Base-by-base conservation (phyloP, 2,113 vertebrate genomes). In the Sardina pilchardus region DNA sequence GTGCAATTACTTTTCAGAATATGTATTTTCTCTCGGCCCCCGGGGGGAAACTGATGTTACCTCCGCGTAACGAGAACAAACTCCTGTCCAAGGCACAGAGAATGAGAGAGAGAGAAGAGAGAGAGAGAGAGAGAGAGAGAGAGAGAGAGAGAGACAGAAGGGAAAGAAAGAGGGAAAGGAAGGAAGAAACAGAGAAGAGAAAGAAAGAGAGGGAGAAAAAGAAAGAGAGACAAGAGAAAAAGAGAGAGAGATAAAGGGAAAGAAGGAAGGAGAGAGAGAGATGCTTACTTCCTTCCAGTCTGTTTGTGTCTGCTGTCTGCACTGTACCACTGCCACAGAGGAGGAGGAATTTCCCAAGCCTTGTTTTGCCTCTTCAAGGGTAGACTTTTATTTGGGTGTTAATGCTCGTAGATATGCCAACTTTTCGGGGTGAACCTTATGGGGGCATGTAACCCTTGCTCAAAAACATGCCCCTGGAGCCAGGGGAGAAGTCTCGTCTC, bases 1-100 rank as follows among this genome's bases (percentile, higher is more conserved):
- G 30, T 30, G 63, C 63, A 71, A 71, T 71, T 71, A 71, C 63
- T 71, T 71, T 71, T 71, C 63, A 30, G 63, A 71, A 71, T 71
- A 71, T 71, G 63, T 71, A 71, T 71, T 71, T 71, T 71, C 63
- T 34, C 63, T 71, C 26, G 10, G 63, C 50, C 50, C 50, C 50
- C 50, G 63, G 63, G 8, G 63, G 63, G n/a, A 17, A 17, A 53
- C 50, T 53, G 63, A 30, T 71, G 63, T 30, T 71, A 34, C 63
- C 26, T 30, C 63, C 26, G 8, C 14, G 8, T 71, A 71, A 71
- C 63, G n/a, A 71, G 63, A 71, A 71, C 26, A 71, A 26, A 71
- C 63, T 71, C 26, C 63, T 71, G 63, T 71, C 63, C 63, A 71
- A 26, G 63, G 63, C n/a, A 14, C 26, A 71, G 63, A 8, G 45